Conservation (phyloP, 2,888 invertebrate genomes). For the Drosophila vallismaia region DNA sequence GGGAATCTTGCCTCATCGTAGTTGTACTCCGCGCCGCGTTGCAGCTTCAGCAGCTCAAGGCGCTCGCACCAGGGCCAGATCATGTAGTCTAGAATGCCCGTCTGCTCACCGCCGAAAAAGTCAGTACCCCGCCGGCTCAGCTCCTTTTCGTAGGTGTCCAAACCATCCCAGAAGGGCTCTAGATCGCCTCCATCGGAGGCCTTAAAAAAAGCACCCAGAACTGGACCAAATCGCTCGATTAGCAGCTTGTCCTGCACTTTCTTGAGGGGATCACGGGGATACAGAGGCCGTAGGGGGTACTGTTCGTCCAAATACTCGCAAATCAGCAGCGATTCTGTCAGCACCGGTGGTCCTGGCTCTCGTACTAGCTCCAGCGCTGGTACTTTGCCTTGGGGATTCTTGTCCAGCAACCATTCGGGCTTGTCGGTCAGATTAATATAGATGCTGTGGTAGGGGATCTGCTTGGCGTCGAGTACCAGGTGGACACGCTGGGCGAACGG, state of each 20-base stretch:
- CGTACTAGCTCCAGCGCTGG: conserved; percentile 89
- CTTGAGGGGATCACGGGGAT: conserved; percentile 85
- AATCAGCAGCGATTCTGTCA: conserved; percentile 92
- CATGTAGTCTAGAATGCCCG: conserved; percentile 92
- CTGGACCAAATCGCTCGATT: conserved; percentile 81
- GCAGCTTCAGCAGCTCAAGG: conserved; percentile 85
- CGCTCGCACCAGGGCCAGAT: conserved; percentile 94
- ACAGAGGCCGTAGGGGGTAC: conserved; percentile 88
- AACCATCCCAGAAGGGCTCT: conserved; percentile 82
- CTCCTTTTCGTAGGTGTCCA: conserved; percentile 88
- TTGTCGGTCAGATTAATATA: conserved; percentile 90
- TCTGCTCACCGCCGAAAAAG: conserved; percentile 88
- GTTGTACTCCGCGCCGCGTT: conserved; percentile 86
- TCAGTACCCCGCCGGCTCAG: conserved; percentile 86
- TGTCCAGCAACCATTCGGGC: conserved; percentile 91
- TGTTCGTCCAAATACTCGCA: conserved; percentile 93
- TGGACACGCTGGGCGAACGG: conserved; percentile 92
- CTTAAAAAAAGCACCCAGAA: conserved; percentile 79
- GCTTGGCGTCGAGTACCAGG: conserved; percentile 92
- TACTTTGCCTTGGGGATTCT: conserved; percentile 88
- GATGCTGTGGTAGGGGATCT: conserved; percentile 90
- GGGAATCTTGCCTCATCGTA: conserved; percentile 65
- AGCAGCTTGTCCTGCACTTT: conserved; percentile 83
- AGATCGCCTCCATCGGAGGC: conserved; percentile 79
- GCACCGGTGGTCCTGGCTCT: conserved; percentile 85